phyloP scores from a whole-genome alignment of 2,888 invertebrate genomes.

The Schizaphis graminum region DNA sequence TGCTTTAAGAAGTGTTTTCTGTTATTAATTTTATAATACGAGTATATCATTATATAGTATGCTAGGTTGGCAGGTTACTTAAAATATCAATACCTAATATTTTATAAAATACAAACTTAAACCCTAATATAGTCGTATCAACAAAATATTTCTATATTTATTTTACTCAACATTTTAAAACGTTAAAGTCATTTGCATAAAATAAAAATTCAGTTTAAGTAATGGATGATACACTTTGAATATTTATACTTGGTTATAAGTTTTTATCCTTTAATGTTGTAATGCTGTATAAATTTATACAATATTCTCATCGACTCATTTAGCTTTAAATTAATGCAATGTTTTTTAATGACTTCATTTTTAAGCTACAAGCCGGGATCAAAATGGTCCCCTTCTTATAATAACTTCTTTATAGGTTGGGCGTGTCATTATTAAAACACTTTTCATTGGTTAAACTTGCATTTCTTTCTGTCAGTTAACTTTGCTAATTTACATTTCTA shows the following conservation, averaged over 20 bases:
- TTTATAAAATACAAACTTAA: not conserved
- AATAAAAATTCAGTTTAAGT: slow-evolving; percentile 3
- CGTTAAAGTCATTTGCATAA: not conserved
- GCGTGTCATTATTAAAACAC: slow-evolving; percentile 40
- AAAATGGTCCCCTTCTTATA: slow-evolving; percentile 52
- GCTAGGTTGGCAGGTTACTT: not conserved
- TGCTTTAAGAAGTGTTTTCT: not conserved
- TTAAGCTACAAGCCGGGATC: slow-evolving; percentile 17
- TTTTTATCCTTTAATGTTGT: not conserved
- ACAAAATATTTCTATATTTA: not conserved
- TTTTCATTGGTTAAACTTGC: slow-evolving; percentile 46
- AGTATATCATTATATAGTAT: not conserved
- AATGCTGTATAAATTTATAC: not conserved
- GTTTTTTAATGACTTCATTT: slow-evolving; percentile 51
- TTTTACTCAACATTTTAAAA: not conserved
- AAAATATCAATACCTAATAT: not conserved
- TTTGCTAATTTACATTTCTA: slow-evolving; percentile 56
- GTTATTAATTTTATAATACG: not conserved
- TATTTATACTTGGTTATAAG: slow-evolving; percentile 17
- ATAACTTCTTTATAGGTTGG: slow-evolving; percentile 53
- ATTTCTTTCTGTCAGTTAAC: slow-evolving; percentile 9
- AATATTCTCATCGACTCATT: slow-evolving; percentile 45
- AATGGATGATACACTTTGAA: slow-evolving; percentile 26
- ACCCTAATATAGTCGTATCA: not conserved
- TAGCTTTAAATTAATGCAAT: slow-evolving; percentile 47